Evolutionary conservation across 2,113 vertebrate species (phyloP).

Genomic region (Pseudorasbora parva): DNA sequence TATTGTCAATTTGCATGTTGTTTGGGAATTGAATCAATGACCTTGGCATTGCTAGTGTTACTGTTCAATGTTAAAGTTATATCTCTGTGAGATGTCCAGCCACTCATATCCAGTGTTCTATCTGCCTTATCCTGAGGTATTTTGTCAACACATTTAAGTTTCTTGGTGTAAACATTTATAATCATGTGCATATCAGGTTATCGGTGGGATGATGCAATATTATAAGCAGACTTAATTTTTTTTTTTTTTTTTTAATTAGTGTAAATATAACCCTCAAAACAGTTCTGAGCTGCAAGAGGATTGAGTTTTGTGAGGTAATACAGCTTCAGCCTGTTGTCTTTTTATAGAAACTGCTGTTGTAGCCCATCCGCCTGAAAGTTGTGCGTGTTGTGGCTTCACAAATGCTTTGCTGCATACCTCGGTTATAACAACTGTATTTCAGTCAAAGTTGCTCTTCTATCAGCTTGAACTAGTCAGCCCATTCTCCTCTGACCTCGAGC

Average conservation of each 20-base stretch:
- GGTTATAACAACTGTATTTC: too few relatives aligned
- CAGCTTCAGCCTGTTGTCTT: too few relatives aligned
- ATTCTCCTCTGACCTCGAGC: too few relatives aligned
- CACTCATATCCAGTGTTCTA: not conserved
- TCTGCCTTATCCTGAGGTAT: not conserved
- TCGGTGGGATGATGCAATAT: not conserved
- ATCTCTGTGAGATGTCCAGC: too few relatives aligned
- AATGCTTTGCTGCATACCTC: too few relatives aligned
- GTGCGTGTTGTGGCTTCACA: too few relatives aligned
- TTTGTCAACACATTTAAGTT: slow-evolving; percentile 20
- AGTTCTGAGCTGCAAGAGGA: not conserved
- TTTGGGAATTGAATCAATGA: not conserved
- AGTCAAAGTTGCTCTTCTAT: too few relatives aligned
- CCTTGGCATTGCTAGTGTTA: not conserved
- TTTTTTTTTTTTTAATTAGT: too few relatives aligned
- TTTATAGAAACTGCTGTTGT: too few relatives aligned
- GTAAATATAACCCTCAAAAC: not conserved
- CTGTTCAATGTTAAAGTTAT: not conserved
- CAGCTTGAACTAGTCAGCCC: too few relatives aligned
- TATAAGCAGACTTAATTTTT: not conserved
- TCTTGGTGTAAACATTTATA: not conserved
- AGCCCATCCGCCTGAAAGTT: too few relatives aligned
- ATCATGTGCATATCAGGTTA: not conserved
- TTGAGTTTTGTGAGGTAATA: not conserved
- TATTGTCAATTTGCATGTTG: not conserved